Evolutionary conservation across 2,797 vertebrate species (phyloP), one percentile per base, ranked within the genome.

Genomic region (Platalea minor): DNA sequence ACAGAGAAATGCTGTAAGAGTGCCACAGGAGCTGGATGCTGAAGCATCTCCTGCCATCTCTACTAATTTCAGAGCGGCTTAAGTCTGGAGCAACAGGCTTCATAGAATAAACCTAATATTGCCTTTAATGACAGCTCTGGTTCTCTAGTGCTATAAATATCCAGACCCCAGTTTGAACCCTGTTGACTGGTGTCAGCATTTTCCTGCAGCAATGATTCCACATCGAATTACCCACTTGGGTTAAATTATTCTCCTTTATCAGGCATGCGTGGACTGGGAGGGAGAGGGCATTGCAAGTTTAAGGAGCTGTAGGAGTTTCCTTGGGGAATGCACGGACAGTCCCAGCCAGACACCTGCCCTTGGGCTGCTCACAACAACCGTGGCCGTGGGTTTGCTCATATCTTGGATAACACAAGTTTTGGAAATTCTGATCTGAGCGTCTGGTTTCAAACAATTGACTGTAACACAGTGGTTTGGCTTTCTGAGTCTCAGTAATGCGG

Each of bases 241-340:
- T 83, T 65, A 19, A 33, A 56, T 35, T 33, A 3, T n/a, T 59
- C 35, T 35, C 1, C 5, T 28, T 54, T 17, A 21, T 11, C 0
- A 0, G 56, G 12, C 7, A 3, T 3, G 33, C 1, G 5, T 12
- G 50, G 14, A 13, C 20, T 24, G 65, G 56, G 43, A 85, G 29
- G 56, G 28, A 67, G 46, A 37, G 37, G 41, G 25, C 29, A 14
- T 9, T 0, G 0, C 3, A 4, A 46, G 17, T 35, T 88, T 7
- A 19, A 61, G 76, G 76, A 92, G 28, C 31, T 72, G 31, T 9
- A 17, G n/a, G 61, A 46, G 59, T n/a, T 92, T 63, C n/a, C 51
- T 4, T 29, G 72, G 11, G 82, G 87, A 76, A 77, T 4, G 21
- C 0, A 0, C 0, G 2, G 18, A 20, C 8, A 1, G 5, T 46